Base-by-base conservation (phyloP, 2,888 invertebrate species). In the Auanema sp. region DNA sequence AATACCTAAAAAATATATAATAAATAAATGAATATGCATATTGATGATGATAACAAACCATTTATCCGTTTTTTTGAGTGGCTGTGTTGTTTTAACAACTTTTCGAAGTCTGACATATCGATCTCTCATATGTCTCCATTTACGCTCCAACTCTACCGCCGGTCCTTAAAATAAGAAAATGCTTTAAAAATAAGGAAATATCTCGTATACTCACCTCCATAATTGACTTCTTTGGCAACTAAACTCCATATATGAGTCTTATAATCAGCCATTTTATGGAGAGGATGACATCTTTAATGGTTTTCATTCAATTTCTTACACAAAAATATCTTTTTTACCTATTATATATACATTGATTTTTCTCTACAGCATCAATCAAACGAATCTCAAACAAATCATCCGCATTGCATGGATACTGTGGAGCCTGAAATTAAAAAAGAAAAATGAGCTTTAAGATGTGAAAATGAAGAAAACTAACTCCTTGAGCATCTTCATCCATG, bases 91-190 rank as follows among this genome's bases (percentile, higher is more conserved):
- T 42, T 70, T 68, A 24, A 69, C 69, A 50, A 61, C 51, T 43
- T 73, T 73, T 23, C 71, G 42, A 56, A 73, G 58, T n/a, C 73
- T 57, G 2, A 73, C 73, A 52, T 73, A 73, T 43, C 71, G 69
- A 51, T 73, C 73, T 6, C 73, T 33, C 73, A 73, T 69, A 40
- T 73, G 73, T 44, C 69, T 61, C 73, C 73, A 73, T 58, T 73
- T 73, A 6, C 69, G 47, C 53, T 73, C 73, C 57, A 73, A 53
- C 56, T 73, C 73, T 8, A 71, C 69, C 0, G 55, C 59, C 12
- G 69, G 67, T 12, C 58, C 63, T 63, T 33, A 14, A 33, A 5
- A 33, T 33, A 33, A 33, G 33, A 33, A 33, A 33, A 33, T 3
- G 8, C 33, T 33, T 24, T 8, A 21, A 10, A 16, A 50, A 50